Evolutionary conservation across 2,797 vertebrate species (phyloP), one percentile per base, ranked within the genome.

Genomic region (Pseudochaenichthys georgianus): DNA sequence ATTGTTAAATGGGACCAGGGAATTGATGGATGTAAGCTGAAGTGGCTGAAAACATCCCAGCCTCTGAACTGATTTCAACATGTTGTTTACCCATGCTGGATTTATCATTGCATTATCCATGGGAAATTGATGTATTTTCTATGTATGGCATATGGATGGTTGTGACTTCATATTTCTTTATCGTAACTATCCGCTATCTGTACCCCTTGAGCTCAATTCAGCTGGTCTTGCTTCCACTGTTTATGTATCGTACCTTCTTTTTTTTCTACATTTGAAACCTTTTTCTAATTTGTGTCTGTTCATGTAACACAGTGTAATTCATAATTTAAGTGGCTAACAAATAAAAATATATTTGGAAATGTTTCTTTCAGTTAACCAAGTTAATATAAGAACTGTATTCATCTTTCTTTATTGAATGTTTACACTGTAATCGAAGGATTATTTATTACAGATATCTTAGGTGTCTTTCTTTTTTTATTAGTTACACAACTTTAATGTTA

Each of bases 1-100:
- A 9, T 38, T 38, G 55, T 19, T 42, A 3, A 77, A 64, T n/a
- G 85, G 90, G 88, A 90, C 87, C 87, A 89, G 59, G 31, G 51
- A 28, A 11, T 12, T 51, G 51, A 34, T 7, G 9, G 15, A 73
- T 57, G 50, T 64, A 23, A 31, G 48, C 16, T 58, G 47, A 71
- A 54, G 69, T 42, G 5, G 46, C 50, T 58, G 21, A n/a, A 67
- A 62, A 68, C 16, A 12, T 34, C 34, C 13, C 45, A 6, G 3
- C 41, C 9, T 70, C 34, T 59, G 4, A 57, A 23, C 64, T 62
- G 28, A 71, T 67, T 77, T 64, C 45, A 64, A 64, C 55, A 47
- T 13, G 23, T 70, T 38, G 53, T 86, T 82, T 77, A 45, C 2
- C 19, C 15, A 51, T 19, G 28, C 31, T 73, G 41, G 78, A 65